These are phyloP conservation scores for Castor canadensis DNA, from an alignment of 2,113 vertebrate species.

Conservation along the genomic window DNA sequence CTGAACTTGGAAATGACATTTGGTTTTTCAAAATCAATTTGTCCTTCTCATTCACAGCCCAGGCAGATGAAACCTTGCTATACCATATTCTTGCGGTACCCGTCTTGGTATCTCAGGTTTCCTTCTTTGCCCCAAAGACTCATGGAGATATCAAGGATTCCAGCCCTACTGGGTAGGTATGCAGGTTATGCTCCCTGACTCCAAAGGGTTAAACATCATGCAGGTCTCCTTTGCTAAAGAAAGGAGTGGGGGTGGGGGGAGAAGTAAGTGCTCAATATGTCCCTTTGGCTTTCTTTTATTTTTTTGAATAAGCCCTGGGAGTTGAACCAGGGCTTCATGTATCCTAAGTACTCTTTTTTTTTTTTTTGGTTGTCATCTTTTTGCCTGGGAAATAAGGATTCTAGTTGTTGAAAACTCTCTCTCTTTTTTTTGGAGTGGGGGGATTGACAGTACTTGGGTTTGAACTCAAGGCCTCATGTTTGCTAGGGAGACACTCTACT, in stretches of 20 bases:
- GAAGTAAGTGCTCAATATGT: background rate
- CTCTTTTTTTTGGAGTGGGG: no score
- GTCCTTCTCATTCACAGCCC: background rate
- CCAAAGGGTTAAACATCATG: background rate
- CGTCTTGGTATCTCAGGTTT: background rate
- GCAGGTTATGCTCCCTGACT: background rate
- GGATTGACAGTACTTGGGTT: no score
- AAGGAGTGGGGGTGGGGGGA: background rate
- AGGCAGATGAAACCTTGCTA: background rate
- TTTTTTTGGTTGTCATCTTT: background rate
- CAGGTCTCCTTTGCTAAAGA: background rate
- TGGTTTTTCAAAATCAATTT: background rate
- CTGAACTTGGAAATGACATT: background rate
- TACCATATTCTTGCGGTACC: background rate
- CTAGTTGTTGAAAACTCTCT: no score
- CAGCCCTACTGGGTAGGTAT: background rate
- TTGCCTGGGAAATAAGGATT: background rate
- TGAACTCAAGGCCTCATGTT: no score
- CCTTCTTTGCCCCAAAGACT: background rate
- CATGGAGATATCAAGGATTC: background rate
- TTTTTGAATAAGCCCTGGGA: no score
- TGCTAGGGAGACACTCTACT: no score
- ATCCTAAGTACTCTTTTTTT: no score
- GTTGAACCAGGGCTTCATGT: background rate
- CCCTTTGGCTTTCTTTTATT: background rate